Base-by-base conservation (phyloP, 2,888 invertebrate genomes). In the Belgica antarctica region DNA sequence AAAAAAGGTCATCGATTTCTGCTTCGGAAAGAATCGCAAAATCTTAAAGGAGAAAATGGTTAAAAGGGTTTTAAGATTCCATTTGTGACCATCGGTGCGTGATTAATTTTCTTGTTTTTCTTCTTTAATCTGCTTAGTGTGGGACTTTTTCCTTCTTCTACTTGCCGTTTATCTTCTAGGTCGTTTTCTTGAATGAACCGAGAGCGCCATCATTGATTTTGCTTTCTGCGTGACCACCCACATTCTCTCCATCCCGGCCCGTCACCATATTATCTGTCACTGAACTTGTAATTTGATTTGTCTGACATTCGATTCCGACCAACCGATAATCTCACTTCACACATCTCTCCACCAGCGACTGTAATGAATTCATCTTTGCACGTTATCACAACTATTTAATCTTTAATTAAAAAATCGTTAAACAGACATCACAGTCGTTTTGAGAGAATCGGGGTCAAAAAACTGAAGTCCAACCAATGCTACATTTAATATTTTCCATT, bases 221-320 rank as follows among this genome's bases (percentile, higher is more conserved):
- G 8, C 5, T 47, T n/a, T n/a, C n/a, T 19, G 24, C 57, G 7
- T 61, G 17, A 15, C 27, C 61, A 61, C 61, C 61, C 61, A 28
- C 61, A 52, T 8, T n/a, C 25, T 57, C 22, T 27, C 61, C 8
- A 22, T 4, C 61, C 15, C n/a, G 25, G 59, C 27, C 59, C 62
- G 36, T 36, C 62, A 62, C 36, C 31, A 62, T 34, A 62, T 62
- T 62, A 62, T 62, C 62, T 62, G 62, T 62, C 62, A 62, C 34
- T 62, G 62, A 62, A 62, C 62, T 62, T 22, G 62, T 62, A 62
- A 62, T 62, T 62, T 62, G 62, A 62, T 62, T 62, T 62, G 62
- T 62, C 62, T 62, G 62, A 62, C 62, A 62, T 62, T 62, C 62
- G 34, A 34, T 62, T 62, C 62, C 10, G n/a, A n/a, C n/a, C n/a